These are phyloP conservation scores for Armadillidium nasatum DNA, from an alignment of 1,140 invertebrate species.

Conservation along the genomic window DNA sequence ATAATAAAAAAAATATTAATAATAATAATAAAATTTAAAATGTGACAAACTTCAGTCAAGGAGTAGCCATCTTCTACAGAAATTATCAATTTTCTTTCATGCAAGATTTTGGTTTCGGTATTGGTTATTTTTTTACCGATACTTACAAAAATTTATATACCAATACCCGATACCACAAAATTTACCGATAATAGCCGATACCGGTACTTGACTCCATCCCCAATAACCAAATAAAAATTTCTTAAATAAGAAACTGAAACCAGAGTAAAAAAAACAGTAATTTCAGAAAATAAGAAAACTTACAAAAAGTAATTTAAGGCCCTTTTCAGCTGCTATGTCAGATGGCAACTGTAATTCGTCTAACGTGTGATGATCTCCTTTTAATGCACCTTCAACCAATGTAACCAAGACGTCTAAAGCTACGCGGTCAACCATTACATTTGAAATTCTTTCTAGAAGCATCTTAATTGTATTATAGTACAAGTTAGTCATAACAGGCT, in stretches of 20 bases:
- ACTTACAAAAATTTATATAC: too few relatives aligned
- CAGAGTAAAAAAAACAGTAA: too few relatives aligned
- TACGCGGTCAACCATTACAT: conserved; percentile 88
- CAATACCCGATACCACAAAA: too few relatives aligned
- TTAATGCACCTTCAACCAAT: conserved; percentile 48
- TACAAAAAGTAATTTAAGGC: conserved; percentile 67
- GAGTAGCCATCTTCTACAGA: too few relatives aligned
- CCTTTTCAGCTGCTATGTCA: conserved; percentile 73
- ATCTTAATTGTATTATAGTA: conserved; percentile 95
- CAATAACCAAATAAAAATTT: neutral
- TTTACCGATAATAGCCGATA: too few relatives aligned
- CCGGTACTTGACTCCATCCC: neutral
- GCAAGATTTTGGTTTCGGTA: too few relatives aligned
- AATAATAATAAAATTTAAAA: too few relatives aligned
- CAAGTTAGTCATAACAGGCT: conserved; percentile 87
- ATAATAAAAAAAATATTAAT: too few relatives aligned
- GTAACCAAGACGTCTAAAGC: conserved; percentile 60
- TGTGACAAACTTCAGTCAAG: too few relatives aligned
- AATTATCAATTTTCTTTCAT: too few relatives aligned
- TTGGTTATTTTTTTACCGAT: too few relatives aligned
- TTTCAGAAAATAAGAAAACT: conserved; percentile 17
- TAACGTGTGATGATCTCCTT: conserved; percentile 52
- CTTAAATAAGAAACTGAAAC: too few relatives aligned
- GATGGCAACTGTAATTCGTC: conserved; percentile 72
- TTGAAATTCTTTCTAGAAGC: conserved; percentile 85